Evolutionary conservation across 2,888 invertebrate genomes (phyloP).

Genomic region (Epinotia demarniana): DNA sequence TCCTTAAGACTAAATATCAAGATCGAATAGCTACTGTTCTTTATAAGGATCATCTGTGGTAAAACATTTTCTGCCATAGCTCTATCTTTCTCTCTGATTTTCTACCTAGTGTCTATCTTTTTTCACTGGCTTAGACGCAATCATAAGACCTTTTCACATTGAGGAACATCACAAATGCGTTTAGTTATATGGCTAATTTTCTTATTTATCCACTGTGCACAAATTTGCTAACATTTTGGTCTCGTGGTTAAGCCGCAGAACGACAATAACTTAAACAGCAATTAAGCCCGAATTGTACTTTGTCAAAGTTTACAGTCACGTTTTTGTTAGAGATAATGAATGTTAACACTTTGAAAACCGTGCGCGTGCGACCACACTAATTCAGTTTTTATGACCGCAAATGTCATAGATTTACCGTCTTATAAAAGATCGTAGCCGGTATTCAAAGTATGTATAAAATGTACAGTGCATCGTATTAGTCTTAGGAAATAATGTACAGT

Average conservation of each 20-base stretch:
- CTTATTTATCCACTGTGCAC: background rate
- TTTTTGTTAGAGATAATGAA: conserved; percentile 37
- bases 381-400: background rate
- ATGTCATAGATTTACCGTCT: background rate
- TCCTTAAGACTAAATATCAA: too few relatives aligned
- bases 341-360: conserved; percentile 27
- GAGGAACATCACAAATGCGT: background rate
- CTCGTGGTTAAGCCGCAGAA: conserved; percentile 34
- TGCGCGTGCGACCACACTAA: background rate
- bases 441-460: too few relatives aligned
- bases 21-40: too few relatives aligned
- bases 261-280: conserved; percentile 44
- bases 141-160: too few relatives aligned
- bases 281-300: conserved; percentile 42
- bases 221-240: conserved; percentile 41
- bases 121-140: too few relatives aligned
- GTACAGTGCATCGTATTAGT: too few relatives aligned
- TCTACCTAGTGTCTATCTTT: too few relatives aligned
- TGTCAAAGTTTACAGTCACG: conserved; percentile 38
- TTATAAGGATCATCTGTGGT: too few relatives aligned
- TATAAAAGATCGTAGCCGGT: too few relatives aligned
- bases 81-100: too few relatives aligned
- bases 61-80: too few relatives aligned
- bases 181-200: conserved; percentile 9
- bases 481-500: too few relatives aligned